These are phyloP conservation scores for Lepus townsendii DNA, from an alignment of 2,797 vertebrate genomes.

Conservation along the genomic window DNA sequence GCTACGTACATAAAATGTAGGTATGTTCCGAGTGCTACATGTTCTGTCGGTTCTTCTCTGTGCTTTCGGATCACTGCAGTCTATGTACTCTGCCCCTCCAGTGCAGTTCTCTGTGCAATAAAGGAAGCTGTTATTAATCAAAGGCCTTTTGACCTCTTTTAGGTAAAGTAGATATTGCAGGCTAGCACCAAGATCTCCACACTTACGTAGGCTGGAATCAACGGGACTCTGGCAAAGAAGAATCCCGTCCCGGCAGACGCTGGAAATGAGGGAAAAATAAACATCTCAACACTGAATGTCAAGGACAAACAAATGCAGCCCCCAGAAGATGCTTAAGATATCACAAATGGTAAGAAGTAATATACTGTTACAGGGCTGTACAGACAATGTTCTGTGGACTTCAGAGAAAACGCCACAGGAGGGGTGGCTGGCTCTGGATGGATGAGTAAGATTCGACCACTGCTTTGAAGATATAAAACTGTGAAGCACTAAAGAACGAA, in stretches of 20 bases:
- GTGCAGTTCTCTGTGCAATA: constrained; percentile 79
- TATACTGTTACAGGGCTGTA: not conserved
- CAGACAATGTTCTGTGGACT: not conserved
- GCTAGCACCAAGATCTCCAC: not conserved
- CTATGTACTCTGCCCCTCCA: constrained; percentile 82
- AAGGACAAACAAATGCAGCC: not conserved
- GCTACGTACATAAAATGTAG: constrained; percentile 78
- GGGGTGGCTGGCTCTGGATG: not conserved
- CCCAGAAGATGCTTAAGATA: not conserved
- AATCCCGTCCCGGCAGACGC: constrained; percentile 78
- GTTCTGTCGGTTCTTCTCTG: constrained; percentile 75
- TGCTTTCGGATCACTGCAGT: constrained; percentile 79
- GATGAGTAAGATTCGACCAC: not conserved
- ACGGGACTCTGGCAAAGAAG: constrained; percentile 76
- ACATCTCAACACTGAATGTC: constrained; percentile 4
- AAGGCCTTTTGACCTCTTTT: not conserved
- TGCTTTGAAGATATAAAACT: not conserved
- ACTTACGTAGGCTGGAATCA: constrained; percentile 70
- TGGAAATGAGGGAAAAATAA: constrained; percentile 59
- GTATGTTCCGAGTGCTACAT: constrained; percentile 82
- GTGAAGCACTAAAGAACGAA: not conserved
- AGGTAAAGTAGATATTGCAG: not conserved
- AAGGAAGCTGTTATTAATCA: not conserved
- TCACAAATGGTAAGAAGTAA: not conserved
- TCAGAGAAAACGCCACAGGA: not conserved